Percentiles rank a stretch among this genome's conserved stretches.
These are phyloP conservation scores for Endotricha flammealis DNA, from an alignment of 2,888 invertebrate genomes.

Conservation along the genomic window DNA sequence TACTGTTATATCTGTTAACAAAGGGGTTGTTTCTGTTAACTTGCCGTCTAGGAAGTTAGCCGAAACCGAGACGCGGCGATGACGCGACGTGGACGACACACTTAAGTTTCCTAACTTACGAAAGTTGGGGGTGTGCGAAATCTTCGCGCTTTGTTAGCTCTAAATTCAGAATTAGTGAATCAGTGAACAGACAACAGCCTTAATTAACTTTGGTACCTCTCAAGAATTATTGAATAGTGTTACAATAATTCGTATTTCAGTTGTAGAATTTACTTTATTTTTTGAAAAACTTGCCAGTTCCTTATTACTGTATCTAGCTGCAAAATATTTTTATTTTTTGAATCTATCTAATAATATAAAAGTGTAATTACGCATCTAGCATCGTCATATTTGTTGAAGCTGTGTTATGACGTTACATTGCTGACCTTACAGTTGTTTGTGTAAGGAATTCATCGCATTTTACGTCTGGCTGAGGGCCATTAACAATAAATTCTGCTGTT, in stretches of 20 bases:
- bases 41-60: conserved; percentile 42
- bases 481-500: conserved; percentile 70
- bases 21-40: conserved; percentile 28
- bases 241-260: too few species aligned
- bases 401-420: too few species aligned
- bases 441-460: conserved; percentile 53
- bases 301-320: too few species aligned
- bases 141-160: conserved; percentile 34
- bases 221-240: too few species aligned
- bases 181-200: conserved; percentile 29
- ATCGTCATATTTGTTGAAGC: too few species aligned
- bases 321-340: too few species aligned
- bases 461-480: conserved; percentile 56
- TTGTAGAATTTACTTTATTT: too few species aligned
- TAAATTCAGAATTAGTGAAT: conserved; percentile 28
- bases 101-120: conserved; percentile 30
- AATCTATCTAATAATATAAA: too few species aligned
- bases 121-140: conserved; percentile 39
- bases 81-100: conserved; percentile 26
- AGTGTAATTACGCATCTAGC: too few species aligned
- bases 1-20: conserved; percentile 12
- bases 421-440: conserved; percentile 36
- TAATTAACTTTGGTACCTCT: too few species aligned
- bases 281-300: too few species aligned
- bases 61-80: conserved; percentile 3